These are phyloP conservation scores for Musca domestica DNA, from an alignment of 1,140 invertebrate species.

Conservation along the genomic window DNA sequence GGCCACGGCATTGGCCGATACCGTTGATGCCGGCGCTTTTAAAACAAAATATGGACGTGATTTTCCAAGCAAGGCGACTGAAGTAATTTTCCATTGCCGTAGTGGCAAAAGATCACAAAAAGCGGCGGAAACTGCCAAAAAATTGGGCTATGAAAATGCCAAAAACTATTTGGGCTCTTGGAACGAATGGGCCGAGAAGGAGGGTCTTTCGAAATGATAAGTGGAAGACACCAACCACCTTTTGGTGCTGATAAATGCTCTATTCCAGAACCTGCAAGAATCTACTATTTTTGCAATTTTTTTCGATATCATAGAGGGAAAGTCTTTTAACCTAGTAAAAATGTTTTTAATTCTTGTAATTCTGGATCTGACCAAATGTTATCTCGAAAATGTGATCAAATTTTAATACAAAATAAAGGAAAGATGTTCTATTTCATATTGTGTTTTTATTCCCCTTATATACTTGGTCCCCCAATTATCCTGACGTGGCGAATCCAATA, in stretches of 20 bases:
- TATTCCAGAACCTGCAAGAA: no score
- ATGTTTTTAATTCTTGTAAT: not conserved
- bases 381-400: not conserved
- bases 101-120: constrained; percentile 60
- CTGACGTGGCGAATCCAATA: no score
- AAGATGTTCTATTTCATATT: no score
- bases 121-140: constrained; percentile 59
- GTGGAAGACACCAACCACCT: no score
- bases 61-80: constrained; percentile 59
- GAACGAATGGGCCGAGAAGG: constrained; percentile 58
- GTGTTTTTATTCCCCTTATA: no score
- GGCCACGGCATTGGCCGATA: constrained; percentile 37
- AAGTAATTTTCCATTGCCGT: constrained; percentile 64
- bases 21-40: constrained; percentile 50
- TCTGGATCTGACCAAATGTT: not conserved
- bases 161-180: constrained; percentile 47
- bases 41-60: constrained; percentile 52
- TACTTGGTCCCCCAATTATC: no score
- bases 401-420: not conserved
- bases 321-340: not conserved
- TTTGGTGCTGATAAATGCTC: no score
- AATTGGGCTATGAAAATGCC: constrained; percentile 60
- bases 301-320: not conserved
- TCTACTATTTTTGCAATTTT: no score
- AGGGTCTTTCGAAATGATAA: constrained; percentile 53